phyloP scores from a whole-genome alignment of 2,888 invertebrate genomes.

The Acanthopleura granulata region DNA sequence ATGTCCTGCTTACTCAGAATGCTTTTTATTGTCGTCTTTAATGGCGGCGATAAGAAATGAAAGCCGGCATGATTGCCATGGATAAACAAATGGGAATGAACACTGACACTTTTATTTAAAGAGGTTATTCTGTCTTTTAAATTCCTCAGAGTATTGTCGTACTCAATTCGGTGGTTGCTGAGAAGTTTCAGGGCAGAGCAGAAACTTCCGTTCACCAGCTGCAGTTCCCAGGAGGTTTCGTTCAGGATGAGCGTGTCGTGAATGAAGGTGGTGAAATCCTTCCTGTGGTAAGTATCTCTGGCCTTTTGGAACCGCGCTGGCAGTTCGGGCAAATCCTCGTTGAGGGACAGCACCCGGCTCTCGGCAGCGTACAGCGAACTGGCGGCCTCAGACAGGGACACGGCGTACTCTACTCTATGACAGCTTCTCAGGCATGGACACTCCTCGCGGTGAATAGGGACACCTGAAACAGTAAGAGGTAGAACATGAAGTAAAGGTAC shows the following conservation, averaged over 20 bases:
- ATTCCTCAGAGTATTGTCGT: slow-evolving; percentile 12
- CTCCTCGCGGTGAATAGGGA: not conserved
- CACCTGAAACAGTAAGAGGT: not conserved
- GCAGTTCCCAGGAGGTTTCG: not conserved
- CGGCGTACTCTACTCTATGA: not conserved
- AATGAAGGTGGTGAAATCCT: slow-evolving; percentile 1
- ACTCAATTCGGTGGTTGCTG: not conserved
- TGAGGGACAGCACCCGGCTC: not conserved
- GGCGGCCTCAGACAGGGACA: slow-evolving; percentile 10
- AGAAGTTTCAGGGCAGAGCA: not conserved
- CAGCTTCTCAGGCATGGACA: not conserved
- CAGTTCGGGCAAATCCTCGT: slow-evolving; percentile 16
- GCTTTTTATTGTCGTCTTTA: slow-evolving; percentile 3
- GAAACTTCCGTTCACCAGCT: not conserved
- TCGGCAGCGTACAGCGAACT: slow-evolving; percentile 17
- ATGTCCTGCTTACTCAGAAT: slow-evolving; percentile 6
- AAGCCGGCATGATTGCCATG: slow-evolving; percentile 5
- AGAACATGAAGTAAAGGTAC: too few relatives aligned
- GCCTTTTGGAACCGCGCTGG: slow-evolving; percentile 1
- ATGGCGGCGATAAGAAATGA: not conserved
- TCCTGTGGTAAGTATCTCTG: slow-evolving; percentile 17
- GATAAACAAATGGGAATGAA: slow-evolving; percentile 8
- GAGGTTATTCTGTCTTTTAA: not conserved
- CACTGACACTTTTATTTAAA: not conserved
- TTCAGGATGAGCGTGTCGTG: slow-evolving; percentile 6